These are phyloP conservation scores for Eupithecia subfuscata DNA, from an alignment of 2,888 invertebrate species.

Conservation along the genomic window DNA sequence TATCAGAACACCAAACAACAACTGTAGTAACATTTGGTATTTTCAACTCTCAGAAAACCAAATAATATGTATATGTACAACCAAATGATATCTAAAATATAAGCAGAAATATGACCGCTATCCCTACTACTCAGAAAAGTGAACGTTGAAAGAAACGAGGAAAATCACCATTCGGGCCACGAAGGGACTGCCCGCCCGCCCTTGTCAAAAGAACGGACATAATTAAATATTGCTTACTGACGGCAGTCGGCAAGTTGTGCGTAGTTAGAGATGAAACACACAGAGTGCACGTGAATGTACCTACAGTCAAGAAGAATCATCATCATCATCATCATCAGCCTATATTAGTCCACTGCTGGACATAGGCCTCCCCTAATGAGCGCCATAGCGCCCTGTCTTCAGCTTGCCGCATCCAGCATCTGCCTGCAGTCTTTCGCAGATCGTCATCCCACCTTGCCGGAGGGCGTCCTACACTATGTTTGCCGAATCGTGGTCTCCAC, in stretches of 20 bases:
- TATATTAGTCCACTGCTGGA: no score
- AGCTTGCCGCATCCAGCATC: no score
- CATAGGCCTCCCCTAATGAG: no score
- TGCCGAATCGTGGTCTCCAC: no score
- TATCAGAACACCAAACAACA: no score
- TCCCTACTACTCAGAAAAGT: neutral
- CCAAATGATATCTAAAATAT: neutral
- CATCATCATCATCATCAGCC: no score
- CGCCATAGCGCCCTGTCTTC: no score
- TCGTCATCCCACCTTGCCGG: no score
- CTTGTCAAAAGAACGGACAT: conserved; percentile 12
- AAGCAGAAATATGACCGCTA: neutral
- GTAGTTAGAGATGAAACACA: neutral
- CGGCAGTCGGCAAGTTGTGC: conserved; percentile 15
- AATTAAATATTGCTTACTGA: conserved; percentile 30
- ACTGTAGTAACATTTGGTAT: neutral
- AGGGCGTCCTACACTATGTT: no score
- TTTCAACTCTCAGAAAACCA: neutral
- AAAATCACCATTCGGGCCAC: conserved; percentile 13
- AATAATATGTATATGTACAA: neutral
- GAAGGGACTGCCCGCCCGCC: neutral
- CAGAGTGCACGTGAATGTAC: neutral
- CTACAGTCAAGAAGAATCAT: neutral
- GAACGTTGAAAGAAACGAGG: conserved; percentile 11
- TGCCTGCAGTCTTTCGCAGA: no score